Percentiles rank a stretch among this genome's conserved stretches.
phyloP scores from a whole-genome alignment of 2,888 invertebrate species.

The Caenorhabditis sp. region DNA sequence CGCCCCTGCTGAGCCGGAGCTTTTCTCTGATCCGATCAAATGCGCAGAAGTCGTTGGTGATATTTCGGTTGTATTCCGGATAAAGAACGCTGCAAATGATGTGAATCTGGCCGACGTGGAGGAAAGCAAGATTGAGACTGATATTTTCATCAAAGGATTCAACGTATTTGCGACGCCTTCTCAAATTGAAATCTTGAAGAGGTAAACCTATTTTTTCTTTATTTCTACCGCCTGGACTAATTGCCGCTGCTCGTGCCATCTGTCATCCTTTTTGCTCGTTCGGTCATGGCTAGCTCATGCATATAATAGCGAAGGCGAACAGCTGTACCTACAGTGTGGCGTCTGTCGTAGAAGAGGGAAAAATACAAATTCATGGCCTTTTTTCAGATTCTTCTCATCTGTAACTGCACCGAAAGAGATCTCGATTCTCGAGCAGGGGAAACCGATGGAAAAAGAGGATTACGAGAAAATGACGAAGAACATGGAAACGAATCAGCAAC shows the following conservation, averaged over 20 bases:
- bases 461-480: constrained; percentile 57
- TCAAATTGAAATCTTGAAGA: constrained; percentile 64
- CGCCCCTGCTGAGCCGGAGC: constrained; percentile 41
- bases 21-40: constrained; percentile 67
- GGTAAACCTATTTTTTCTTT: constrained; percentile 4
- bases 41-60: constrained; percentile 65
- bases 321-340: too few relatives aligned
- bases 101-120: constrained; percentile 38
- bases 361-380: not conserved
- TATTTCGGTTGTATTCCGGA: constrained; percentile 58
- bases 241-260: too few relatives aligned
- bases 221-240: too few relatives aligned
- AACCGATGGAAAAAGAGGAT: constrained; percentile 63
- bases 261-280: too few relatives aligned
- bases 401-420: constrained; percentile 29
- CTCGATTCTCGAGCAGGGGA: constrained; percentile 45
- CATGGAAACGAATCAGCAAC: constrained; percentile 45
- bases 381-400: constrained; percentile 25
- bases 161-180: constrained; percentile 65
- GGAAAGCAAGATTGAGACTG: constrained; percentile 67
- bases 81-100: constrained; percentile 57
- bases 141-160: constrained; percentile 63
- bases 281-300: too few relatives aligned
- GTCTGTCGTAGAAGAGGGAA: too few relatives aligned
- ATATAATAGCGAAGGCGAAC: too few relatives aligned